phyloP scores from a whole-genome alignment of 2,113 vertebrate genomes.

The Malaclemys terrapin region DNA sequence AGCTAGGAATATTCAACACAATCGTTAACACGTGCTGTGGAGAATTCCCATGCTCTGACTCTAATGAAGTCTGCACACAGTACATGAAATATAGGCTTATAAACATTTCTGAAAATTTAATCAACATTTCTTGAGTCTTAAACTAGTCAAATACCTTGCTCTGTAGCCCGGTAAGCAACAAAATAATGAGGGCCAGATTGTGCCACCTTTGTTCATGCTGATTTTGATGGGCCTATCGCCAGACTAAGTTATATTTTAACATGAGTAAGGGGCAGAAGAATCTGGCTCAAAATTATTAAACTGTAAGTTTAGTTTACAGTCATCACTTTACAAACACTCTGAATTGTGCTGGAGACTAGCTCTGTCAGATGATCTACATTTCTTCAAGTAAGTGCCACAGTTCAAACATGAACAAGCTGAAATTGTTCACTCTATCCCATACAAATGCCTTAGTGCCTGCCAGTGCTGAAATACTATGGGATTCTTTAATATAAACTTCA shows the following conservation, averaged over 20 bases:
- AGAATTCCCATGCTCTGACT: constrained; percentile 22
- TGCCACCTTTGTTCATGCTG: neutral
- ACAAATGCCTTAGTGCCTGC: neutral
- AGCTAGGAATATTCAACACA: constrained; percentile 58
- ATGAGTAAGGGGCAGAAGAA: neutral
- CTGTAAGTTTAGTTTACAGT: neutral
- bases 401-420: neutral
- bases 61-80: neutral
- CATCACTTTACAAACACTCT: neutral
- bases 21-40: constrained; percentile 53
- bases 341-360: neutral
- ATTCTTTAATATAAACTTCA: neutral
- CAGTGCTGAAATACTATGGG: neutral
- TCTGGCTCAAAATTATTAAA: neutral
- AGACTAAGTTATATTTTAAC: neutral
- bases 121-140: constrained; percentile 46
- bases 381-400: neutral
- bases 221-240: neutral
- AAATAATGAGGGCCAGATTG: neutral
- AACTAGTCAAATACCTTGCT: neutral
- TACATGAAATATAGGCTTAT: neutral
- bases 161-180: neutral
- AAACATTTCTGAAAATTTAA: constrained; percentile 47
- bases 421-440: neutral
- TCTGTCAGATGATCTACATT: neutral